Conservation (phyloP, 2,113 vertebrate species). For the Odobenus rosmarus region DNA sequence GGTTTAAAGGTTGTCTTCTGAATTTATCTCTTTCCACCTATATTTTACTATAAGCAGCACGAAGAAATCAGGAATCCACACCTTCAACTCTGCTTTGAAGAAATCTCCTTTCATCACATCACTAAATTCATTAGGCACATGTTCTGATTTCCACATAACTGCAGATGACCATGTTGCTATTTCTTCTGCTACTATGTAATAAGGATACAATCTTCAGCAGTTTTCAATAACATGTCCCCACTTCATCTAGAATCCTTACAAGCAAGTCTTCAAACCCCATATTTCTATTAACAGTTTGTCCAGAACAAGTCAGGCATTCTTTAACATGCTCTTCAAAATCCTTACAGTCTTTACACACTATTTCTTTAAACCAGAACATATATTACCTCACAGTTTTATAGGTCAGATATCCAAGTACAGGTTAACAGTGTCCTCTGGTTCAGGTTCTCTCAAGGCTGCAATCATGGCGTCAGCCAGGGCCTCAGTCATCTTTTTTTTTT, state of each 20-base stretch:
- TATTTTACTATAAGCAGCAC: neutral
- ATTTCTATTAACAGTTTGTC: neutral
- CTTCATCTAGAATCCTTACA: neutral
- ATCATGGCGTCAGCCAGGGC: neutral
- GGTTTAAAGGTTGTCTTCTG: neutral
- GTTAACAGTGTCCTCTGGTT: neutral
- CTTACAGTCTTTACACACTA: neutral
- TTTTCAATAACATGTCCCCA: neutral
- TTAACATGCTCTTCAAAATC: neutral
- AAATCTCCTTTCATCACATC: neutral
- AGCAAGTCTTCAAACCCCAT: neutral
- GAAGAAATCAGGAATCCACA: neutral
- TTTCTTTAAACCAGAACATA: neutral
- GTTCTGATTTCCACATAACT: neutral
- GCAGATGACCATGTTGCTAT: neutral
- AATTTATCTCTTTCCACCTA: neutral
- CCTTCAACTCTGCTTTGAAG: neutral
- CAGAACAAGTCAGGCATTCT: neutral
- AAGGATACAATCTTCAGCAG: neutral
- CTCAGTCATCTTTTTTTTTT: neutral
- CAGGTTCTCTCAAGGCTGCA: neutral
- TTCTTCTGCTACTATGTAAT: neutral
- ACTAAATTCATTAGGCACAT: neutral
- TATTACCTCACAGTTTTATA: neutral
- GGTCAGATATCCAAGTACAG: neutral